phyloP scores from a whole-genome alignment of 2,113 vertebrate species.

The Empidonax traillii region DNA sequence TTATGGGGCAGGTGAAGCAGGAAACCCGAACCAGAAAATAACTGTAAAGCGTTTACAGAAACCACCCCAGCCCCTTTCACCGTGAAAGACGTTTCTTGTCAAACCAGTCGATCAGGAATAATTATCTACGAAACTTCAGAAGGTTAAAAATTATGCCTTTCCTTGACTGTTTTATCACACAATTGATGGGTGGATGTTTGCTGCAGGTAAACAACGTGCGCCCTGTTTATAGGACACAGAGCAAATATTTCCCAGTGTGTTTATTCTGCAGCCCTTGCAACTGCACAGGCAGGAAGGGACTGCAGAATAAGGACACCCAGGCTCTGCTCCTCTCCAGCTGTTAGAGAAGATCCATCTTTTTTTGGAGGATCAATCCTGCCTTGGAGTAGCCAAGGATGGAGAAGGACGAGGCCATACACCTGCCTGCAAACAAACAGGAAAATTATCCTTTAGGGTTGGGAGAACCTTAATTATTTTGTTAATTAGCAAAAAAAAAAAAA shows the following conservation, averaged over 20 bases:
- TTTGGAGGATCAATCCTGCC: background rate
- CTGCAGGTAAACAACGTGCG: conserved; percentile 41
- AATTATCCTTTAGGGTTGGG: too few species aligned
- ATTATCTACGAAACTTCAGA: background rate
- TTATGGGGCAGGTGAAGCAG: background rate
- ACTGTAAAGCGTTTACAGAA: background rate
- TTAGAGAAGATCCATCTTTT: background rate
- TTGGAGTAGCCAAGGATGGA: background rate
- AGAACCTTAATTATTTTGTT: background rate
- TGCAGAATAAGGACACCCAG: background rate
- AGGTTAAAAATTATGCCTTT: background rate
- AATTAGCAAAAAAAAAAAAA: background rate
- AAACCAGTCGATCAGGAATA: background rate
- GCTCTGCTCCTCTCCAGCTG: background rate
- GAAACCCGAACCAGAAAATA: background rate
- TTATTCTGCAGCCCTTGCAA: background rate
- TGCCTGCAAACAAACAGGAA: background rate
- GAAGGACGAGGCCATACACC: background rate
- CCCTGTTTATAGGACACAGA: background rate
- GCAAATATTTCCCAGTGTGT: background rate
- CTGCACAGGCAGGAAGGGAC: background rate
- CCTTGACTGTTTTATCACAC: background rate
- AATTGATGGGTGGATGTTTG: background rate
- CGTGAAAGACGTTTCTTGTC: background rate
- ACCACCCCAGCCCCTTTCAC: background rate